Base-by-base conservation (phyloP, 64 coral and sea anemone genomes). In the Trachythela sp. region DNA sequence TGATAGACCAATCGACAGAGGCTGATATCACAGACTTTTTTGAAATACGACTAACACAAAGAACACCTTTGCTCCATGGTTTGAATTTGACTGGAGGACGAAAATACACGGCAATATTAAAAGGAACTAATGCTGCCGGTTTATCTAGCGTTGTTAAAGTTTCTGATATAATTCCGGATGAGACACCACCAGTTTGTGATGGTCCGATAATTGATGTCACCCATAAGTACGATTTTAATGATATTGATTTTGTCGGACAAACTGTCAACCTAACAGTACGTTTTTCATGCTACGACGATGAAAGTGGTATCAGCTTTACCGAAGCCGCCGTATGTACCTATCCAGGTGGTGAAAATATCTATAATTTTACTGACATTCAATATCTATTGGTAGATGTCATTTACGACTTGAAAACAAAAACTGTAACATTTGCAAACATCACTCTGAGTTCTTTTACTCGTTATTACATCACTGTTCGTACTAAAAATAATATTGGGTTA, bases 261-360 rank as follows among this genome's bases (percentile, higher is more conserved):
- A 48, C 94, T 13, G 88, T 60, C 40, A 89, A 48, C 43, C 88
- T 99, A 39, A 83, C 91, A 39, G 89, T 87, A 1, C 92, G 91
- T 54, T 94, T 93, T 88, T 54, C 22, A 29, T 97, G 95, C 54
- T n/a, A 35, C 56, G 95, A 97, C 52, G 14, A 43, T 0, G 95
- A 97, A 70, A 97, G 91, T 93, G 89, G 88, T 52, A 87, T 91
- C 39, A 22, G 50, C 40, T 72, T 80, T 29, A 88, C 92, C 36
- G 29, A 91, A 27, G 84, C 94, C 40, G 95, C 85, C 24, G 89
- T 94, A 20, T 93, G 93, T 33, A 98, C 89, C 35, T 98, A 98
- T 54, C 95, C 95, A 27, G 93, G 93, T n/a, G 95, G 95, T 40
- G 91, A 92, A 49, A 84, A 98, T 34, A 84, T 94, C 42, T 92